Conservation (phyloP, 2,797 vertebrate genomes). For the Sandelia bainsii region DNA sequence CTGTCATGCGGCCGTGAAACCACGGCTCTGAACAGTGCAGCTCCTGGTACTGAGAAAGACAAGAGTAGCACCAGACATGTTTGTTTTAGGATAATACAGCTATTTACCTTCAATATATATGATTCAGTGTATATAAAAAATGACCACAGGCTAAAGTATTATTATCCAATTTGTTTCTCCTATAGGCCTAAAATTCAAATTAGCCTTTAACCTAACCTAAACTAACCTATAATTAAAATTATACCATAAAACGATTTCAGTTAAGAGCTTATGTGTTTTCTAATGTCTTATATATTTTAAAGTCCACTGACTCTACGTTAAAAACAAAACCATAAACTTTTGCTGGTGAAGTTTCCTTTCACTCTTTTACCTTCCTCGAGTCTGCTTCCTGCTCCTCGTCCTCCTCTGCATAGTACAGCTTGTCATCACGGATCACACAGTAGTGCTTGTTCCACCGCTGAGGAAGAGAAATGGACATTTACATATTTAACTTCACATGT, state of each 20-base stretch:
- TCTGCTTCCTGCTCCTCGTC: constrained; percentile 86
- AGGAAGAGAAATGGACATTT: constrained; percentile 19
- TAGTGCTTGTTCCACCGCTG: constrained; percentile 96
- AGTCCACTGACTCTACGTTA: background rate
- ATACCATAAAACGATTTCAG: background rate
- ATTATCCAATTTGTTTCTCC: background rate
- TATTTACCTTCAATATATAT: background rate
- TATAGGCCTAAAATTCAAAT: too few species aligned
- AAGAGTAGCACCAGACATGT: background rate
- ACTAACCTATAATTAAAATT: too few species aligned
- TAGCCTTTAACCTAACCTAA: too few species aligned
- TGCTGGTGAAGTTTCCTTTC: background rate
- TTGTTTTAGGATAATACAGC: background rate
- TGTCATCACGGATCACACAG: constrained; percentile 92
- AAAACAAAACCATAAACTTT: too few species aligned
- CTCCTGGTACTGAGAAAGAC: constrained; percentile 74
- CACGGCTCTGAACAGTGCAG: constrained; percentile 90
- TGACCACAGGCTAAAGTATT: background rate
- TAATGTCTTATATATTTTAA: background rate
- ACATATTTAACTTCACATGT: background rate
- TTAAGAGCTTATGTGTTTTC: too few species aligned
- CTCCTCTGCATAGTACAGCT: constrained; percentile 94
- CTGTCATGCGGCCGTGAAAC: constrained; percentile 92
- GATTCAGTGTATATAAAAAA: background rate
- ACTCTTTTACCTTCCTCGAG: constrained; percentile 79